Evolutionary conservation across 1,140 invertebrate species (phyloP).

Genomic region (Batillaria attramentaria): DNA sequence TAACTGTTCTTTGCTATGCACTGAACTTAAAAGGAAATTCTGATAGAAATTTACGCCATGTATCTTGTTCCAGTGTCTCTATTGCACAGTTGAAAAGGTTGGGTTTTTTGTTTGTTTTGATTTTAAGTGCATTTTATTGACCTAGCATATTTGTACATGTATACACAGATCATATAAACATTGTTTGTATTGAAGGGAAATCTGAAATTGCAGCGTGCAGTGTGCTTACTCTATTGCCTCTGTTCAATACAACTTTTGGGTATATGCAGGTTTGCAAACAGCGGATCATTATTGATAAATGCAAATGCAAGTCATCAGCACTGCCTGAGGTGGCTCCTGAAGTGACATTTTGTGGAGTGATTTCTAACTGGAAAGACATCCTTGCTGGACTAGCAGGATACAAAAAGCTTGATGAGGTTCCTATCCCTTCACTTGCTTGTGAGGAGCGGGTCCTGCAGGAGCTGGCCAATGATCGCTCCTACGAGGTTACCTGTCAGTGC

Average conservation of each 20-base stretch:
- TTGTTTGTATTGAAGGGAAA: background rate
- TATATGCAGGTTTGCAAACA: constrained; percentile 66
- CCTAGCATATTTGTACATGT: too few species aligned
- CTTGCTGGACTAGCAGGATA: constrained; percentile 15
- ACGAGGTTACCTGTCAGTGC: constrained; percentile 60
- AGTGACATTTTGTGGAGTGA: constrained; percentile 60
- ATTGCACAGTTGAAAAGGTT: too few species aligned
- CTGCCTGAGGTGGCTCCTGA: constrained; percentile 44
- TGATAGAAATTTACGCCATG: too few species aligned
- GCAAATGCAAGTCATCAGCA: constrained; percentile 60
- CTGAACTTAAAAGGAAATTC: too few species aligned
- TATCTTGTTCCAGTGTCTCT: too few species aligned
- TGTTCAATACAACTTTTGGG: too few species aligned
- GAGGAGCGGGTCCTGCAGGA: constrained; percentile 55
- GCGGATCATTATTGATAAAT: constrained; percentile 54
- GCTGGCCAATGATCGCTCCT: constrained; percentile 58
- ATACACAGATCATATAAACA: too few species aligned
- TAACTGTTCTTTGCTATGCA: background rate
- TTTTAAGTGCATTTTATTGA: too few species aligned
- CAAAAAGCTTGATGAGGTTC: constrained; percentile 29
- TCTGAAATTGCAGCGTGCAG: background rate
- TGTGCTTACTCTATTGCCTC: too few species aligned
- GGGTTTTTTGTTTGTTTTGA: too few species aligned
- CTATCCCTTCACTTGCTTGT: constrained; percentile 50
- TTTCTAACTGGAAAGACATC: constrained; percentile 55